Conservation (phyloP, 2,797 vertebrate genomes). For the Rhabdomys pumilio region DNA sequence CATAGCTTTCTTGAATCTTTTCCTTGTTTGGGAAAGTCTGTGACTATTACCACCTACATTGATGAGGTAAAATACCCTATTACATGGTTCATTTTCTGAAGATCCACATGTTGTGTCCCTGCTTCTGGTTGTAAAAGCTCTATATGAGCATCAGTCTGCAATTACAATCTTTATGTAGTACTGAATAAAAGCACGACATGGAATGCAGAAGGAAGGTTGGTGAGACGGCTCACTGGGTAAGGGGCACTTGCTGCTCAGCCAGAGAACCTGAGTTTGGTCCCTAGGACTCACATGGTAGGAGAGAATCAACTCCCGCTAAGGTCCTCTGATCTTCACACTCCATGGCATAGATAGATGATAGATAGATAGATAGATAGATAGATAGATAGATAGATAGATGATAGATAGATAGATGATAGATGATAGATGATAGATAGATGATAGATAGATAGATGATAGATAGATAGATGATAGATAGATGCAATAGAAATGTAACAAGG, state of each 20-base stretch:
- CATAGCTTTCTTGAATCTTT: constrained; percentile 88
- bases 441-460: too few relatives aligned
- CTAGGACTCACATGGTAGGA: not conserved
- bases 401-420: too few relatives aligned
- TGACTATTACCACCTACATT: constrained; percentile 92
- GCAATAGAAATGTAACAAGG: not conserved
- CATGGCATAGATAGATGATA: not conserved
- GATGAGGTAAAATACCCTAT: constrained; percentile 90
- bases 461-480: not conserved
- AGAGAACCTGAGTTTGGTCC: not conserved
- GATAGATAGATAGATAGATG: too few relatives aligned
- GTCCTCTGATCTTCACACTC: not conserved
- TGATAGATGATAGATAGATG: not conserved
- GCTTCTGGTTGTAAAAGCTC: not conserved
- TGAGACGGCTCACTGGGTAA: not conserved
- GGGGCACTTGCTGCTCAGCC: not conserved
- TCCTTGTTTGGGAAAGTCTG: constrained; percentile 93
- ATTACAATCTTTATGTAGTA: not conserved
- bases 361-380: too few relatives aligned
- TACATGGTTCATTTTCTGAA: not conserved
- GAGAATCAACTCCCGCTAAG: not conserved
- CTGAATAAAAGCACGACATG: not conserved
- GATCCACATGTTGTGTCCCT: not conserved
- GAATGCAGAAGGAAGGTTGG: not conserved
- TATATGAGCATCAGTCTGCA: rapidly evolving